Percentiles rank a stretch among this genome's conserved stretches.
Conservation (phyloP, 2,113 vertebrate species). For the Siniperca chuatsi region DNA sequence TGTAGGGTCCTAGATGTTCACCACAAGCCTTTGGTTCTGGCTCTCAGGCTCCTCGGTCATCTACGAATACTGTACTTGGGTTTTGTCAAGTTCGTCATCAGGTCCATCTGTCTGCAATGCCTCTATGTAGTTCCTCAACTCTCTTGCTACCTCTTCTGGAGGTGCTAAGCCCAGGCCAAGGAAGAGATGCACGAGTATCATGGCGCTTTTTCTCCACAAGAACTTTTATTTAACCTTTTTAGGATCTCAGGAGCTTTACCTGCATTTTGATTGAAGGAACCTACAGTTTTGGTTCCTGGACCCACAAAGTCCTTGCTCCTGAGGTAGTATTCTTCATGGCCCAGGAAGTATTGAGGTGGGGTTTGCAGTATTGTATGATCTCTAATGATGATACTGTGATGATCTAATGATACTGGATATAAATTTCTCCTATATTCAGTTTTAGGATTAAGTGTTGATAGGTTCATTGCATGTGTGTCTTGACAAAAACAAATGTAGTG, state of each 20-base stretch:
- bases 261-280: neutral
- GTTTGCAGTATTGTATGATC: no score
- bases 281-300: neutral
- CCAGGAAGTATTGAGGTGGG: neutral
- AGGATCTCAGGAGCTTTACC: neutral
- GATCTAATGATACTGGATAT: neutral
- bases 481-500: slow-evolving; percentile 2
- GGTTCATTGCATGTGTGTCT: neutral
- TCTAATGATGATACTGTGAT: no score
- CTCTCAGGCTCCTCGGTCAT: neutral
- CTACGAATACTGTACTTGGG: neutral
- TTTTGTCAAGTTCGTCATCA: neutral
- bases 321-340: neutral
- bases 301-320: neutral
- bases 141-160: neutral
- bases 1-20: neutral
- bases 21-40: neutral
- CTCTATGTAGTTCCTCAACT: neutral
- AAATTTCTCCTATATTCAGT: neutral
- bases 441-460: neutral
- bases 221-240: neutral
- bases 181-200: neutral
- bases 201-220: neutral
- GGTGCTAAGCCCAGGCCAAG: neutral
- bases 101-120: neutral